Percentiles rank a stretch among this genome's conserved stretches.
Conservation (phyloP, 2,888 invertebrate species). For the Calliphora vomitoria region DNA sequence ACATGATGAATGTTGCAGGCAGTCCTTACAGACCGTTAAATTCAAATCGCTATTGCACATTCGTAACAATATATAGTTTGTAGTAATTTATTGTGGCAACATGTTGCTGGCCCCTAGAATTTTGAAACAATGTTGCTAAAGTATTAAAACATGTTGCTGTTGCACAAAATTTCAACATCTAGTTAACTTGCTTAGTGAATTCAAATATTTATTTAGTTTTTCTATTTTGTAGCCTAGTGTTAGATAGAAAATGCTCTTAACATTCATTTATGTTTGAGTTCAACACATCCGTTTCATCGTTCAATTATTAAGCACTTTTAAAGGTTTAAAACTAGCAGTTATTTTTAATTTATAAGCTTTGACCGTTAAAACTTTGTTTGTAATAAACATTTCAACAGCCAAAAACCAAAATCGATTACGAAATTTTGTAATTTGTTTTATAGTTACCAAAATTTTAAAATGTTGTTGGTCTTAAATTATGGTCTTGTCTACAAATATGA, state of each 20-base stretch:
- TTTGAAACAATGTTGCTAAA: too few species aligned
- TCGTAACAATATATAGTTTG: too few species aligned
- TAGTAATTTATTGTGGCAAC: too few species aligned
- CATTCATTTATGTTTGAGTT: conserved; percentile 34
- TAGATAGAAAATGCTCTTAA: conserved; percentile 24
- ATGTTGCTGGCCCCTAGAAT: too few species aligned
- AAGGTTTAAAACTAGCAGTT: neutral
- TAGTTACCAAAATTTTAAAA: conserved; percentile 1
- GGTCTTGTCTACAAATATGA: conserved; percentile 24
- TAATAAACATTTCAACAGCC: neutral
- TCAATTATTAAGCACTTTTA: neutral
- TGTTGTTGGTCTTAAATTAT: conserved; percentile 5
- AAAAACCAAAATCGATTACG: conserved; percentile 5
- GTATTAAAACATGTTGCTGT: too few species aligned
- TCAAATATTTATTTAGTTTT: too few species aligned
- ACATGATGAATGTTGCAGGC: too few species aligned
- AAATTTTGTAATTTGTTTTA: conserved; percentile 37
- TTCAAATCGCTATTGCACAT: too few species aligned
- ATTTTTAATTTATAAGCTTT: conserved; percentile 23
- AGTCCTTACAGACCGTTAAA: too few species aligned
- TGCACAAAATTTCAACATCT: too few species aligned
- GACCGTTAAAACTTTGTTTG: conserved; percentile 24
- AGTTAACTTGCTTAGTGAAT: too few species aligned
- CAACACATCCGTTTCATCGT: neutral
- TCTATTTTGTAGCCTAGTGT: too few species aligned